These are phyloP conservation scores for Nettapus auritus DNA, from an alignment of 2,113 vertebrate genomes.

Conservation along the genomic window DNA sequence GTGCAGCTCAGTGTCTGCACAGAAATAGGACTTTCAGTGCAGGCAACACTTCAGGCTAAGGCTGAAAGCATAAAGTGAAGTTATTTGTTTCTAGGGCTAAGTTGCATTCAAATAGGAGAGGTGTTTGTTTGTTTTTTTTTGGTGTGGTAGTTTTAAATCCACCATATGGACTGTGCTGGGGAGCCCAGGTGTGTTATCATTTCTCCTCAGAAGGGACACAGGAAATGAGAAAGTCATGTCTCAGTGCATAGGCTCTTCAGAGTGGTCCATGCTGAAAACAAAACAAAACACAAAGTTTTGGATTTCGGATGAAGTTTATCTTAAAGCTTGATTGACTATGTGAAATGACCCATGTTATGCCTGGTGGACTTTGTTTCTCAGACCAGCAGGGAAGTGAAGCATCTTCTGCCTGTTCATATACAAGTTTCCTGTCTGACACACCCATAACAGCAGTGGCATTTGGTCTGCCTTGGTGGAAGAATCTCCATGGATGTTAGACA, in stretches of 20 bases:
- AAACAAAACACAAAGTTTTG: neutral
- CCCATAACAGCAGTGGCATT: neutral
- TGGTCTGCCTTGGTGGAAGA: fast-evolving
- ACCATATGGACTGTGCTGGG: neutral
- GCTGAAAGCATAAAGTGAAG: neutral
- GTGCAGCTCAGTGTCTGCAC: neutral
- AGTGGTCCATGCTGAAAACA: neutral
- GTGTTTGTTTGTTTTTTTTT: neutral
- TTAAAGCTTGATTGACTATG: neutral
- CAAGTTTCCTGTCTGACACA: neutral
- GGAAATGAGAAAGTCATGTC: neutral
- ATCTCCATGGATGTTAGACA: neutral
- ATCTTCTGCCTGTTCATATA: neutral
- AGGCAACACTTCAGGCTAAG: neutral
- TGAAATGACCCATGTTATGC: neutral
- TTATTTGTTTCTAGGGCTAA: neutral
- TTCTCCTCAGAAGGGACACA: neutral
- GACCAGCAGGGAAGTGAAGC: neutral
- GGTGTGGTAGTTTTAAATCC: neutral
- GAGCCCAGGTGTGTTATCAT: fast-evolving
- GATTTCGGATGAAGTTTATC: neutral
- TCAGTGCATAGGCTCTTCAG: neutral
- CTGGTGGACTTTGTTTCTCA: neutral
- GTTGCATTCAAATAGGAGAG: neutral
- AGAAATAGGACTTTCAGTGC: neutral